These are phyloP conservation scores for Cryptoprocta ferox DNA, from an alignment of 2,797 vertebrate species.

Conservation along the genomic window DNA sequence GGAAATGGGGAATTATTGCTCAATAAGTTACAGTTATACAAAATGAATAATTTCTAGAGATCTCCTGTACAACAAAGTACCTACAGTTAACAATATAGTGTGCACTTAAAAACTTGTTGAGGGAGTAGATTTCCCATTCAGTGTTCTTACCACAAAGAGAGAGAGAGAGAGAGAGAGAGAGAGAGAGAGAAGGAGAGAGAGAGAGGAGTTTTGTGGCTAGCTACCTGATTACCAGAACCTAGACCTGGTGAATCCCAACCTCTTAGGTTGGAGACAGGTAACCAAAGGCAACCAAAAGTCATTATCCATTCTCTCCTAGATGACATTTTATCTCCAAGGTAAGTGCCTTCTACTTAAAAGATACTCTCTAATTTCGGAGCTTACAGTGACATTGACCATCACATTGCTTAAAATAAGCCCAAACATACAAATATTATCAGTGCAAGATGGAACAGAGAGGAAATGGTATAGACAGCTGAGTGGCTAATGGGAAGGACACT, in stretches of 20 bases:
- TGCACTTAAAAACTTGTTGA: neutral
- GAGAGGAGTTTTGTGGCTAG: neutral
- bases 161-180: neutral
- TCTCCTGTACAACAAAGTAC: neutral
- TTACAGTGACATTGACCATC: constrained; percentile 44
- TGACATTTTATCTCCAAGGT: constrained; percentile 40
- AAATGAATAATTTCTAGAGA: neutral
- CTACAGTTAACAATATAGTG: neutral
- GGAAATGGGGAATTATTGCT: neutral
- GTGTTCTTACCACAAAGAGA: neutral
- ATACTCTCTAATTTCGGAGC: constrained; percentile 45
- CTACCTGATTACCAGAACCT: neutral
- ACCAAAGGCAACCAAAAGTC: constrained; percentile 60
- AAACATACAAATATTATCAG: constrained; percentile 64
- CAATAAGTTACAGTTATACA: neutral
- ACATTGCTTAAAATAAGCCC: constrained; percentile 56
- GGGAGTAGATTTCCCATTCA: neutral
- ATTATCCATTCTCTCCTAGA: constrained; percentile 46
- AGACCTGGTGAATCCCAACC: neutral
- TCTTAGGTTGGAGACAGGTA: constrained; percentile 41
- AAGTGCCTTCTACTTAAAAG: constrained; percentile 62
- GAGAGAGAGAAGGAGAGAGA: neutral
- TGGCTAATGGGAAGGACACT: constrained; percentile 58
- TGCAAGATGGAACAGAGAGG: constrained; percentile 29
- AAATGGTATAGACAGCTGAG: constrained; percentile 3